A percentile compares a stretch with the other conserved stretches of the same genome.
These are phyloP conservation scores for Malurus cyaneus DNA, from an alignment of 2,113 vertebrate genomes.

Conservation along the genomic window DNA sequence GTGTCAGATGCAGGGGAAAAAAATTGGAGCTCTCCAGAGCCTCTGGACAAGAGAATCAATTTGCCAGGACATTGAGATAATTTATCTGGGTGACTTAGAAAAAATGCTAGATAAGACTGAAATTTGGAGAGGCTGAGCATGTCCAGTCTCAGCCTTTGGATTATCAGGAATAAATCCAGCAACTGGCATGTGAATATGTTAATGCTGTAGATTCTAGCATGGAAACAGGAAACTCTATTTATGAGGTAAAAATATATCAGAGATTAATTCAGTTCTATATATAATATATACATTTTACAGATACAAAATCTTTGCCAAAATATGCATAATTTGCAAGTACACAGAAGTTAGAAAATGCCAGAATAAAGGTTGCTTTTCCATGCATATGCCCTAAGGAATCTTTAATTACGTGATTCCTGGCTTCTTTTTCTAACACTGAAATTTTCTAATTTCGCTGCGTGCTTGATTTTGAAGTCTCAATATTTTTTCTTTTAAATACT, in stretches of 20 bases:
- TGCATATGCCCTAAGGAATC: constrained; percentile 11
- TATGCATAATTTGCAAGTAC: constrained; percentile 31
- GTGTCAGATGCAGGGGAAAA: neutral
- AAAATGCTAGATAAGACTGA: constrained; percentile 45
- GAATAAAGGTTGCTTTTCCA: constrained; percentile 51
- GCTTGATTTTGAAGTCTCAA: neutral
- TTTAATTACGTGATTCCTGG: neutral
- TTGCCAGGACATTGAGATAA: constrained; percentile 27
- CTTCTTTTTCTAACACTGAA: neutral
- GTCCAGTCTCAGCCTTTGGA: neutral
- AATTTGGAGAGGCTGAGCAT: constrained; percentile 16
- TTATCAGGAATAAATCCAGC: constrained; percentile 33
- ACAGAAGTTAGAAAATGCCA: constrained; percentile 47
- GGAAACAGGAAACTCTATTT: constrained; percentile 33
- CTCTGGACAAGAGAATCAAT: neutral
- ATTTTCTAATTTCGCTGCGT: neutral
- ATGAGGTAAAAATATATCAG: constrained; percentile 17
- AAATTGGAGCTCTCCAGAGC: neutral
- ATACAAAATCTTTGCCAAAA: constrained; percentile 37
- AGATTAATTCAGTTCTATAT: constrained; percentile 50
- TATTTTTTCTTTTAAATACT: neutral
- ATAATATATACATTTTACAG: constrained; percentile 40
- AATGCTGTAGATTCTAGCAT: constrained; percentile 8
- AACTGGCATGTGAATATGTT: constrained; percentile 13
- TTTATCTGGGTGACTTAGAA: constrained; percentile 24